Conservation (phyloP, 2,113 vertebrate genomes). For the Microtus richardsoni region DNA sequence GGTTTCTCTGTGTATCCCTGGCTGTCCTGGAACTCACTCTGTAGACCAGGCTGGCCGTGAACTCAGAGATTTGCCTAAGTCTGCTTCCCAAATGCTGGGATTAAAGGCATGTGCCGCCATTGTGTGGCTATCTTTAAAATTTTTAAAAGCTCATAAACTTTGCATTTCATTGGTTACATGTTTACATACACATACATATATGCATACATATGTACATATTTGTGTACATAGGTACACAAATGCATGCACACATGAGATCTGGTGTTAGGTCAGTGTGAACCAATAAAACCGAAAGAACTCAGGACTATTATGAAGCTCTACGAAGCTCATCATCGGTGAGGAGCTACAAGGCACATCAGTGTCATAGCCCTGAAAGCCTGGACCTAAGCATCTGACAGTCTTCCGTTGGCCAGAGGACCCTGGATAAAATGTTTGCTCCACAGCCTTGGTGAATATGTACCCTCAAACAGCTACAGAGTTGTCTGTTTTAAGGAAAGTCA, state of each 20-base stretch:
- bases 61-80: no score
- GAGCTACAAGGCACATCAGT: not conserved
- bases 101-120: no score
- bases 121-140: not conserved
- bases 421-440: not conserved
- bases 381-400: not conserved
- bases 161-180: not conserved
- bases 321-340: not conserved
- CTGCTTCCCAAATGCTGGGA: no score
- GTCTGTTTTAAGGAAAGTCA: not conserved
- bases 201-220: not conserved
- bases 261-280: not conserved
- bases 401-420: not conserved
- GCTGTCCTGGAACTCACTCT: not conserved
- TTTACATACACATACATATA: not conserved
- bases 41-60: not conserved
- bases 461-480: not conserved
- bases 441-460: not conserved
- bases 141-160: not conserved
- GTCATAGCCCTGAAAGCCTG: rapidly evolving
- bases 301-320: not conserved
- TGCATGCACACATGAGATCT: not conserved
- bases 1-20: not conserved
- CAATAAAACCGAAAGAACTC: not conserved
- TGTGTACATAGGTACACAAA: not conserved